Conservation (phyloP, 2,888 invertebrate genomes). For the Cheilosia vernalis region DNA sequence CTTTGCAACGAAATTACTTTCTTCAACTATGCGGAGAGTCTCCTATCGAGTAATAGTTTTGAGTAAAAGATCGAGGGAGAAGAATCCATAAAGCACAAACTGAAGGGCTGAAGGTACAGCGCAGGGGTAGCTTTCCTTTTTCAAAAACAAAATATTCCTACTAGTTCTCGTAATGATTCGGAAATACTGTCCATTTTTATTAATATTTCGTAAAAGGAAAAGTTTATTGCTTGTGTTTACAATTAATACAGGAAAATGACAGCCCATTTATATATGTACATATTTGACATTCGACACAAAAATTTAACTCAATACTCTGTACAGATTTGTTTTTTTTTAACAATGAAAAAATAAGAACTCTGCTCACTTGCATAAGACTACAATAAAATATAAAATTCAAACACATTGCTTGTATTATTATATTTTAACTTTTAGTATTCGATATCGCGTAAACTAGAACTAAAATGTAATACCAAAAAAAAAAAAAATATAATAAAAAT, state of each 20-base stretch:
- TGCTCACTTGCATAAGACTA: constrained; percentile 32
- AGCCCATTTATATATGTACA: constrained; percentile 2
- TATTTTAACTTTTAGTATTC: constrained; percentile 36
- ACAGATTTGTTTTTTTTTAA: constrained; percentile 16
- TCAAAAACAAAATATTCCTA: too few species aligned
- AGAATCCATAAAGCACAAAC: too few species aligned
- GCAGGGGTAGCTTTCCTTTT: too few species aligned
- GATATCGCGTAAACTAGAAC: constrained; percentile 19
- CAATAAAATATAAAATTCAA: constrained; percentile 16
- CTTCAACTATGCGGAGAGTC: too few species aligned
- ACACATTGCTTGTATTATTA: not conserved
- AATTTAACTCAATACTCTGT: not conserved
- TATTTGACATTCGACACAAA: constrained; percentile 20
- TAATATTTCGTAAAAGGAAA: not conserved
- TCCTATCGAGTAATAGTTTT: too few species aligned
- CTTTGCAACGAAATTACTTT: too few species aligned
- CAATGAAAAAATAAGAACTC: constrained; percentile 27
- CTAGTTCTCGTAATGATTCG: too few species aligned
- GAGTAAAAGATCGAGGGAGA: too few species aligned
- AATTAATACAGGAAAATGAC: not conserved
- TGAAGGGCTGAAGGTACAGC: too few species aligned
- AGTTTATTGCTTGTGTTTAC: constrained; percentile 3
- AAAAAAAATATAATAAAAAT: constrained; percentile 17
- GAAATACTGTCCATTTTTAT: too few species aligned
- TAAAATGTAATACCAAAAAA: constrained; percentile 18